Conservation (phyloP, 2,113 vertebrate genomes). For the Taxidea taxus region DNA sequence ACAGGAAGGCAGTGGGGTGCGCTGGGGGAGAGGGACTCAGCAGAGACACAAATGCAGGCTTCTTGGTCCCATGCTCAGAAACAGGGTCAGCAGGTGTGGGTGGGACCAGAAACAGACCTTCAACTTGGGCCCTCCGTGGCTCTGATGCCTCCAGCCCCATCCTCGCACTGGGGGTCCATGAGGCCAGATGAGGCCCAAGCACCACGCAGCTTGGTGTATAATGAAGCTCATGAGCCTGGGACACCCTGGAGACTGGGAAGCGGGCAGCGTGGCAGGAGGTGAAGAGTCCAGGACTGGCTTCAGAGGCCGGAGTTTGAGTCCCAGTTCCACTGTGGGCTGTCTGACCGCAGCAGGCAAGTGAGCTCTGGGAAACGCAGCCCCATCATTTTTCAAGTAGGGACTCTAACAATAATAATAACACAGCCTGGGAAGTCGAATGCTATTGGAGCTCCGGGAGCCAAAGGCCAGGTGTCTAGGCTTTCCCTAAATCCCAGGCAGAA, state of each 20-base stretch:
- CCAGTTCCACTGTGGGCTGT: neutral
- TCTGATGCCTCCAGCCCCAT: neutral
- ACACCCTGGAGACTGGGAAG: neutral
- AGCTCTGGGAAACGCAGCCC: neutral
- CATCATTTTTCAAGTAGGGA: neutral
- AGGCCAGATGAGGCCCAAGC: neutral
- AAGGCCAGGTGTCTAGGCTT: neutral
- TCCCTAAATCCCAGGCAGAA: neutral
- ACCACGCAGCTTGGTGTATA: neutral
- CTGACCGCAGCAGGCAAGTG: neutral
- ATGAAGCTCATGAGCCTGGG: neutral
- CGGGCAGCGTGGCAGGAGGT: neutral
- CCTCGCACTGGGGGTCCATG: neutral
- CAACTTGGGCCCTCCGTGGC: neutral
- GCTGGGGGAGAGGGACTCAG: neutral
- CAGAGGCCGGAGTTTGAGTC: neutral
- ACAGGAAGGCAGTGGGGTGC: fast-evolving
- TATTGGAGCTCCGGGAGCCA: neutral
- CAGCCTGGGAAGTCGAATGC: neutral
- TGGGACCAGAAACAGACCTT: neutral
- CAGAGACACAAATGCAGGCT: neutral
- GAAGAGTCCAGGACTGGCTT: neutral
- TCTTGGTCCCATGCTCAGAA: neutral
- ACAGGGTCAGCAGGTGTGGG: neutral
- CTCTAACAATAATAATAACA: neutral